Base-by-base conservation (phyloP, 2,113 vertebrate genomes). In the Synodontis membranacea region DNA sequence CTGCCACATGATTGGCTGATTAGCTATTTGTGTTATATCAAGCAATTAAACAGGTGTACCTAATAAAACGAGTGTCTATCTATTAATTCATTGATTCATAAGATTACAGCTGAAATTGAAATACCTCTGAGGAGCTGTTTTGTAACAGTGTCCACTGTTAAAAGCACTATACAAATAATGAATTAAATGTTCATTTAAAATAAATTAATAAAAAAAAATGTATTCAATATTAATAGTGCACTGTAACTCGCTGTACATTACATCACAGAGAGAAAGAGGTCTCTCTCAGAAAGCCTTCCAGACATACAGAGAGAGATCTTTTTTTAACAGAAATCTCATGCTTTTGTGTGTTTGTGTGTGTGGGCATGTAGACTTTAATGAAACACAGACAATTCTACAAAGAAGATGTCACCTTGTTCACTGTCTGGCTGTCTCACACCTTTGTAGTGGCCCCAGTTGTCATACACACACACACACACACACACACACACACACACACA, bases 241-340 rank as follows among this genome's bases (percentile, higher is more conserved):
- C 17, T 34, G 34, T 14, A 31, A 10, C 46, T 78, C 31, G 54
- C 76, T 54, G 48, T 79, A 21, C 42, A 48, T 5, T 14, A 46
- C n/a, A 52, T 52, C 48, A 54, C 76, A 75, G 52, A 37, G 15
- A 83, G 42, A 60, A 37, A 56, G 15, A 44, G 23, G 58, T 68
- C 25, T 48, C 84, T 81, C 14, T 88, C 70, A 44, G 54, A 81
- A 81, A 80, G 62, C 48, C 74, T 87, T 48, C 86, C 85, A 72
- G 83, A 83, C n/a, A 66, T 83, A 48, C 68, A 80, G 83, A 83
- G 70, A 88, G 37, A 75, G 23, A 42, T 80, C 83, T 86, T 84
- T 80, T 83, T 72, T 31, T 58, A n/a, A 56, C 10, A 62, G 34
- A 80, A 81, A 60, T 60, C 78, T 56, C 62, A 66, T 12, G 12